These are phyloP conservation scores for Drosophila nr. perissopoda DNA, from an alignment of 2,888 invertebrate species.

Conservation along the genomic window DNA sequence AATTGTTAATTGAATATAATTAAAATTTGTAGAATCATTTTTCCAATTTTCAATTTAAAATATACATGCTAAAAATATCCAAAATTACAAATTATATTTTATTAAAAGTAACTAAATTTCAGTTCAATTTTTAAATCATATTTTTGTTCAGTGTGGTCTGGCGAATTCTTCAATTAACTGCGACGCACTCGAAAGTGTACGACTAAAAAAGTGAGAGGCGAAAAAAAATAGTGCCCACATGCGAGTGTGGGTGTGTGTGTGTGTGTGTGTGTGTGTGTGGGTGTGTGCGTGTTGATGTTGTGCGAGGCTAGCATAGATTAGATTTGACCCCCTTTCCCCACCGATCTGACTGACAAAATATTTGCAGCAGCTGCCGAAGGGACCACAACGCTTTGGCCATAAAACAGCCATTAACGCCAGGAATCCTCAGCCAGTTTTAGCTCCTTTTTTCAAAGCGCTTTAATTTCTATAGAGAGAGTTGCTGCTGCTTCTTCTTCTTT, in stretches of 20 bases:
- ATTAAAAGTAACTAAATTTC: no score
- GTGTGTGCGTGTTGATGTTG: no score
- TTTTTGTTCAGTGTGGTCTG: conserved; percentile 5
- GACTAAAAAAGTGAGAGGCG: conserved; percentile 56
- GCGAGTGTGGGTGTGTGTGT: conserved; percentile 27
- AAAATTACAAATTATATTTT: no score
- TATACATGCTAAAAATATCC: no score
- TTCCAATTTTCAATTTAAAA: background rate
- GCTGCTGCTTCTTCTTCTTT: conserved; percentile 7
- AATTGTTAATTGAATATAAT: no score
- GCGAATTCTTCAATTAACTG: conserved; percentile 83
- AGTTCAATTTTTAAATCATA: background rate
- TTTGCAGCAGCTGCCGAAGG: conserved; percentile 49
- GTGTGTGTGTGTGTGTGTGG: no score
- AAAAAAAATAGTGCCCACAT: conserved; percentile 55
- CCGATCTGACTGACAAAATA: conserved; percentile 46
- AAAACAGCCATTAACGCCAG: conserved; percentile 82
- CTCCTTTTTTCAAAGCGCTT: conserved; percentile 61
- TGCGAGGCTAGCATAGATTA: conserved; percentile 70
- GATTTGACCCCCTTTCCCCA: conserved; percentile 50
- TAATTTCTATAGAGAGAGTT: conserved; percentile 42
- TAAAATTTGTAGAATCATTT: background rate
- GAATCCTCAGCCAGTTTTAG: conserved; percentile 35
- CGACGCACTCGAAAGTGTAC: conserved; percentile 63
- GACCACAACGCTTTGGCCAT: conserved; percentile 75